phyloP scores from a whole-genome alignment of 1,140 invertebrate species.

The Drosophila kepulauana region DNA sequence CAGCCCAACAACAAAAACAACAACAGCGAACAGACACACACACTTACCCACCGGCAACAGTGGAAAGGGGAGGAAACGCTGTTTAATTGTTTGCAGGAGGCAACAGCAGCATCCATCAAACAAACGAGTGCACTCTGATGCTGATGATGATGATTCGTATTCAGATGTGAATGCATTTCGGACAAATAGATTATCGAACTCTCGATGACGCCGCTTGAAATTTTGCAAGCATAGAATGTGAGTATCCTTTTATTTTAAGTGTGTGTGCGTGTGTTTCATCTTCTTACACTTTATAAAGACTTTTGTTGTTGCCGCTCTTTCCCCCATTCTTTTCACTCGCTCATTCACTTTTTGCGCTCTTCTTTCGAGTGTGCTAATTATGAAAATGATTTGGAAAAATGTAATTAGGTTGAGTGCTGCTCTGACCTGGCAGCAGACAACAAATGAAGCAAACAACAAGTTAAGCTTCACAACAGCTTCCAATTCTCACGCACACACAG shows the following conservation, averaged over 20 bases:
- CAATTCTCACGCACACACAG: conserved; percentile 22
- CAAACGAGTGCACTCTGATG: conserved; percentile 62
- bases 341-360: conserved; percentile 14
- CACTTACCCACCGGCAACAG: conserved; percentile 49
- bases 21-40: conserved; percentile 36
- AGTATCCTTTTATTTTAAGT: conserved; percentile 73
- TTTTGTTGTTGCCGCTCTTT: conserved; percentile 26
- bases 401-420: conserved; percentile 39
- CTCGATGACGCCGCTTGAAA: conserved; percentile 12
- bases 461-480: conserved; percentile 47
- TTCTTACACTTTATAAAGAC: conserved; percentile 21
- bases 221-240: conserved; percentile 58
- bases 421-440: conserved; percentile 16
- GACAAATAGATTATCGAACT: conserved; percentile 24
- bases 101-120: conserved; percentile 43
- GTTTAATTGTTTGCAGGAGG: conserved; percentile 69
- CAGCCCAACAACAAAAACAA: conserved; percentile 48
- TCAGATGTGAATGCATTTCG: conserved; percentile 32
- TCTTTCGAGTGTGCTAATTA: conserved; percentile 69
- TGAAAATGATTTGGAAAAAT: conserved; percentile 45
- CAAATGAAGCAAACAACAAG: conserved; percentile 35
- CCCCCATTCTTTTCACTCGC: too few species aligned
- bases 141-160: conserved; percentile 18
- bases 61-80: conserved; percentile 68
- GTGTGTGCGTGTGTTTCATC: conserved; percentile 34